Base-by-base conservation (phyloP, 2,113 vertebrate species). In the Malurus cyaneus region DNA sequence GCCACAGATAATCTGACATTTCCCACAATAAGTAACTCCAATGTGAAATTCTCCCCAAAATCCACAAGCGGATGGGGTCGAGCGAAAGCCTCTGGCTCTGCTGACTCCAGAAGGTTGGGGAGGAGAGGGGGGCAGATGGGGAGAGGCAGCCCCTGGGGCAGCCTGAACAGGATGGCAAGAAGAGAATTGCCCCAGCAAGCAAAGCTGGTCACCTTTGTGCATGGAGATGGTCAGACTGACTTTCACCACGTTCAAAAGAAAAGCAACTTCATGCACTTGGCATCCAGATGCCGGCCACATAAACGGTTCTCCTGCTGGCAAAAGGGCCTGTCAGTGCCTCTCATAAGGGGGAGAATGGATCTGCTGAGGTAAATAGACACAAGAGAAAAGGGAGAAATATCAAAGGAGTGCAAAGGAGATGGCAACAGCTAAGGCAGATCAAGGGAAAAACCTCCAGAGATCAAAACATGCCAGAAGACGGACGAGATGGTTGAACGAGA, bases 381-480 rank as follows among this genome's bases (percentile, higher is more conserved):
- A 24, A 73, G 61, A 94, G 78, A 56, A 93, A 93, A 78, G 18
- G 32, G 26, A 90, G 79, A 92, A 88, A 83, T 89, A 93, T 70
- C 72, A 93, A 95, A 93, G 67, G 62, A 93, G 76, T 29, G 50
- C 72, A 88, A 82, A 92, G 54, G 23, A 88, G 88, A 78, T 31
- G 52, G 50, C 62, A 95, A 80, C 46, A 61, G 62, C 56, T 86
- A 47, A 96, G 64, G 71, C 0, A 86, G 80, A 92, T 88, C 71
- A 90, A 94, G 90, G 71, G 49, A 42, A 83, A 93, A 92, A 46
- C 32, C 76, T 95, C 71, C 71, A 90, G 76, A 93, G 94, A 92
- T 92, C 88, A 96, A 94, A 93, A 95, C 34, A 88, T 6, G 4
- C 64, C 86, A 88, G 77, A 78, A 93, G 80, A 83, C 62, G 90